Percentiles rank a stretch among this genome's conserved stretches.
These are phyloP conservation scores for Micropterix aruncella DNA, from an alignment of 2,888 invertebrate genomes.

Conservation along the genomic window DNA sequence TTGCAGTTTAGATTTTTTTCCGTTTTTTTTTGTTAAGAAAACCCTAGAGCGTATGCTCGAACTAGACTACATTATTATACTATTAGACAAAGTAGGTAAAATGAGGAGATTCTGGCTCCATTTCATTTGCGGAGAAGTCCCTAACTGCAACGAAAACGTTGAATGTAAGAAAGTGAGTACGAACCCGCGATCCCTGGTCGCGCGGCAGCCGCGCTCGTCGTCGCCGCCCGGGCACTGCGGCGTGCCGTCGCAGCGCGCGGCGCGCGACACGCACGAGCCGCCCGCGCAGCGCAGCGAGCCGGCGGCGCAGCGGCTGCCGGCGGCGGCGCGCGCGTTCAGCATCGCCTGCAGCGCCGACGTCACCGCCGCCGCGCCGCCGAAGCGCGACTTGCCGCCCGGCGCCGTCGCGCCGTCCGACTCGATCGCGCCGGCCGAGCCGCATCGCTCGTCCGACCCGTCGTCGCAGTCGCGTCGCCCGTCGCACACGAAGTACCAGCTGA, in stretches of 20 bases:
- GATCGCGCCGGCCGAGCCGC: slow-evolving; percentile 42
- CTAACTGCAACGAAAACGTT: neutral
- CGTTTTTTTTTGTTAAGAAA: too few relatives aligned
- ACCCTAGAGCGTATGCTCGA: too few relatives aligned
- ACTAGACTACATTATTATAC: too few relatives aligned
- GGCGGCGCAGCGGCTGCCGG: slow-evolving; percentile 44
- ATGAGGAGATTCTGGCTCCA: too few relatives aligned
- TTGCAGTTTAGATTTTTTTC: too few relatives aligned
- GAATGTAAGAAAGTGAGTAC: slow-evolving; percentile 3
- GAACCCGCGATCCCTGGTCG: slow-evolving; percentile 39
- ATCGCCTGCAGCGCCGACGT: neutral
- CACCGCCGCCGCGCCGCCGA: slow-evolving; percentile 1
- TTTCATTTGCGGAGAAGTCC: too few relatives aligned
- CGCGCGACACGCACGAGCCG: slow-evolving; percentile 60
- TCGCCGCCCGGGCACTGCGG: slow-evolving; percentile 65
- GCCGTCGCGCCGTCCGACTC: slow-evolving; percentile 11
- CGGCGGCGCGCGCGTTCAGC: slow-evolving; percentile 11
- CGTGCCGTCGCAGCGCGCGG: slow-evolving; percentile 68
- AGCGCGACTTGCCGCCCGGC: slow-evolving; percentile 3
- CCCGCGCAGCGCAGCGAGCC: slow-evolving; percentile 63
- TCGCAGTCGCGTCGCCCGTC: slow-evolving; percentile 74
- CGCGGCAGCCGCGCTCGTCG: slow-evolving; percentile 54
- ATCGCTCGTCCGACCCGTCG: slow-evolving; percentile 80
- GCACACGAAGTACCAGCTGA: slow-evolving; percentile 89
- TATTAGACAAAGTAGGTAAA: too few relatives aligned